A percentile compares a stretch with the other conserved stretches of the same genome.
Conservation (phyloP, 2,113 vertebrate species). For the Pollachius pollachius region DNA sequence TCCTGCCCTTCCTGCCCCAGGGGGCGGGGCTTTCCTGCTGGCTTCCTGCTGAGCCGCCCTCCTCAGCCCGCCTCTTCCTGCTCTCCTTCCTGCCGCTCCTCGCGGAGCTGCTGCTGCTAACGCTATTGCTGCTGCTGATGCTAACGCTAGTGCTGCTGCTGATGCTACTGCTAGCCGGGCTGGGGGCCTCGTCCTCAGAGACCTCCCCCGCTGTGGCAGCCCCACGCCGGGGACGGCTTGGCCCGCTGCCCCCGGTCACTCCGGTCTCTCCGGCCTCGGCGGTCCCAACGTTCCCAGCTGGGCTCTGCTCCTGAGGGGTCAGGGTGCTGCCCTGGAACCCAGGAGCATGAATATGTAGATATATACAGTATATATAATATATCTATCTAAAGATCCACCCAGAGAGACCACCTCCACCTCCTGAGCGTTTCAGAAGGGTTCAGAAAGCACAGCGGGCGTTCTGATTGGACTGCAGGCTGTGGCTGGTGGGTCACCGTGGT, state of each 20-base stretch:
- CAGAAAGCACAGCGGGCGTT: no score
- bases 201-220: constrained; percentile 72
- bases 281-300: constrained; percentile 41
- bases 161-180: constrained; percentile 43
- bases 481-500: no score
- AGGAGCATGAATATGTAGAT: constrained; percentile 20
- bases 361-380: no score
- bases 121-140: constrained; percentile 57
- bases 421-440: no score
- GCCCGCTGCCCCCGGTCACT: constrained; percentile 75
- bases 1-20: constrained; percentile 76
- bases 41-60: constrained; percentile 66
- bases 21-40: constrained; percentile 68
- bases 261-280: background rate
- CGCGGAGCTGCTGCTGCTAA: constrained; percentile 60
- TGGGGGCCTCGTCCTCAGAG: constrained; percentile 83
- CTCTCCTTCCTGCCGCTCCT: constrained; percentile 79
- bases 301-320: constrained; percentile 78
- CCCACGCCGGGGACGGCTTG: constrained; percentile 75
- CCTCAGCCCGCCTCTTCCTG: constrained; percentile 82
- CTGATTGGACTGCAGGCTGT: no score
- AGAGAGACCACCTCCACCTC: no score
- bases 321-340: constrained; percentile 80
- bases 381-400: no score
- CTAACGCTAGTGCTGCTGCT: constrained; percentile 60